Evolutionary conservation across 2,113 vertebrate genomes (phyloP), one percentile per base, ranked within the genome.

Genomic region (Cephalopholis sonnerati): DNA sequence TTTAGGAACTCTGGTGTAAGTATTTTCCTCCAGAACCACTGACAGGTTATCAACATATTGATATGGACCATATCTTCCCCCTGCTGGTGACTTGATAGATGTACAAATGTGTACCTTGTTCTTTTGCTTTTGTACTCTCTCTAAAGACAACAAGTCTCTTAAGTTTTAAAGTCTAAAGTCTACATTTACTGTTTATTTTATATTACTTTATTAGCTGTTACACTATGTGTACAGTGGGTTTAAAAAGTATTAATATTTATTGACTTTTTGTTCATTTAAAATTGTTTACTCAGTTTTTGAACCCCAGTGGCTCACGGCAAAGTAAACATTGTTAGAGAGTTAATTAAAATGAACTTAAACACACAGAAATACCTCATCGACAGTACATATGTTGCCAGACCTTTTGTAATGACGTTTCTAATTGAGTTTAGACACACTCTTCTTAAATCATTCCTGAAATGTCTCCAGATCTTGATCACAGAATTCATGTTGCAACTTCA

Each of bases 41-140:
- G 62, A 51, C 48, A 77, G 70, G 51, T 41, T 58, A 55, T 69
- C 65, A 72, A 10, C 44, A 41, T 24, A 1, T 46, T 27, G 24
- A 41, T 20, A 46, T 61, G n/a, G 65, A 73, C 22, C 27, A 69
- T 69, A 54, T 86, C 59, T 44, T 27, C 78, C 81, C 87, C 62
- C 81, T 90, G 71, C 89, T 89, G 88, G 82, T 86, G 67, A 81
- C 63, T 55, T 84, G 20, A 24, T 80, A 58, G 24, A 76, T 66
- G 29, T 85, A 59, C 54, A 50, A 66, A 86, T 72, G 5, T 1
- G 4, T 65, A 41, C 41, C 24, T 46, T 67, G 3, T 62, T 63
- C 5, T 50, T 66, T 46, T 36, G 1, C 32, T 50, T 9, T 62
- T 69, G 5, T 51, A 18, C 0, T 63, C 13, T 32, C 20, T 51